phyloP scores from a whole-genome alignment of 2,797 vertebrate species.

The Gallinago stenura region DNA sequence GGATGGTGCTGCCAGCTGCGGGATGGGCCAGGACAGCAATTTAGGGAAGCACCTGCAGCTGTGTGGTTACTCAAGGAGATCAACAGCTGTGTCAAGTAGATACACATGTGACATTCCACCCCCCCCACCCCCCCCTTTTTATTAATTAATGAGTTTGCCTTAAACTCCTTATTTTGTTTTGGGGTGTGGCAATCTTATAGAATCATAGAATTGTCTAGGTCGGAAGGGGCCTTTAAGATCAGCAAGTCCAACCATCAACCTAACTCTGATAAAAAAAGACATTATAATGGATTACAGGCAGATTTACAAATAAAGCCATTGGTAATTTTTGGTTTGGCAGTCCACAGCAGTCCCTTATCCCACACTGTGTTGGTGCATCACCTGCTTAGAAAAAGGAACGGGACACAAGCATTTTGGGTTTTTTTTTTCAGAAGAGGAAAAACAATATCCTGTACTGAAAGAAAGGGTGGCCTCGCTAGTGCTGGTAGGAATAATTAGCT shows the following conservation, averaged over 20 bases:
- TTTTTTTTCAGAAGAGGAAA: not conserved
- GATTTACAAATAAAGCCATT: not conserved
- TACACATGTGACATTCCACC: not conserved
- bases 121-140: fast-evolving
- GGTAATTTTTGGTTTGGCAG: not conserved
- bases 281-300: not conserved
- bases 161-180: not conserved
- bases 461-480: not conserved
- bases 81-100: not conserved
- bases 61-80: not conserved
- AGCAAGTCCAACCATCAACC: no score
- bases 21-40: no score
- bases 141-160: not conserved
- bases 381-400: not conserved
- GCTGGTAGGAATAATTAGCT: not conserved
- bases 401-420: not conserved
- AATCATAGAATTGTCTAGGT: no score
- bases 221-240: no score
- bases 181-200: not conserved
- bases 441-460: not conserved
- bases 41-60: not conserved
- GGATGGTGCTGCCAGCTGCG: fast-evolving
- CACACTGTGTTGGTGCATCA: fast-evolving
- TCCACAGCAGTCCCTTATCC: not conserved
- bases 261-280: no score